Percentiles rank a stretch among this genome's conserved stretches.
phyloP scores from a whole-genome alignment of 2,797 vertebrate genomes.

The Micromesistius poutassou region DNA sequence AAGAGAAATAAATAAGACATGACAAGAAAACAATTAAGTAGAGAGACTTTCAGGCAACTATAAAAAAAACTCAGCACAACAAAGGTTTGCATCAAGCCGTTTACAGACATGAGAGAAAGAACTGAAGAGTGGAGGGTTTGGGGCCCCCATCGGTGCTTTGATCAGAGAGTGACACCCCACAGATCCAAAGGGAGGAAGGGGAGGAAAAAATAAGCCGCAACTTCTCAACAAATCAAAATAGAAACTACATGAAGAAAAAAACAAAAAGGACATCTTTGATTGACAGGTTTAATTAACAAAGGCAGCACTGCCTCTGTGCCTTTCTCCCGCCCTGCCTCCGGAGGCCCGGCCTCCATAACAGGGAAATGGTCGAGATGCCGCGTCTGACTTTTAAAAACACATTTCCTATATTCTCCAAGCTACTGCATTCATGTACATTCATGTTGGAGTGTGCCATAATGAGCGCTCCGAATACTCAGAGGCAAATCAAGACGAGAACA shows the following conservation, averaged over 20 bases:
- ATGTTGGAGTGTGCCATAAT: conserved; percentile 16
- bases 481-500: no score
- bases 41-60: conserved; percentile 15
- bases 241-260: neutral
- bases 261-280: conserved; percentile 48
- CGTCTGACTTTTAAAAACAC: conserved; percentile 53
- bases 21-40: conserved; percentile 33
- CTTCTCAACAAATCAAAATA: conserved; percentile 15
- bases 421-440: conserved; percentile 41
- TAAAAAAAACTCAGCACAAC: conserved; percentile 32
- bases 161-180: conserved; percentile 65
- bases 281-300: conserved; percentile 76
- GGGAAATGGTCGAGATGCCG: conserved; percentile 57
- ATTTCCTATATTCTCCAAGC: conserved; percentile 50
- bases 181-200: conserved; percentile 56
- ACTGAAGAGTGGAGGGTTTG: neutral
- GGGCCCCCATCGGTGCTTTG: conserved; percentile 47
- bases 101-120: conserved; percentile 56
- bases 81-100: conserved; percentile 63
- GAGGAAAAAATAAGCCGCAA: conserved; percentile 31
- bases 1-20: conserved; percentile 59
- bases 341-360: conserved; percentile 49
- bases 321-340: conserved; percentile 64
- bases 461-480: no score
- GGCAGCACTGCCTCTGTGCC: conserved; percentile 51